Evolutionary conservation across 2,113 vertebrate species (phyloP).

Genomic region (Gambusia affinis): DNA sequence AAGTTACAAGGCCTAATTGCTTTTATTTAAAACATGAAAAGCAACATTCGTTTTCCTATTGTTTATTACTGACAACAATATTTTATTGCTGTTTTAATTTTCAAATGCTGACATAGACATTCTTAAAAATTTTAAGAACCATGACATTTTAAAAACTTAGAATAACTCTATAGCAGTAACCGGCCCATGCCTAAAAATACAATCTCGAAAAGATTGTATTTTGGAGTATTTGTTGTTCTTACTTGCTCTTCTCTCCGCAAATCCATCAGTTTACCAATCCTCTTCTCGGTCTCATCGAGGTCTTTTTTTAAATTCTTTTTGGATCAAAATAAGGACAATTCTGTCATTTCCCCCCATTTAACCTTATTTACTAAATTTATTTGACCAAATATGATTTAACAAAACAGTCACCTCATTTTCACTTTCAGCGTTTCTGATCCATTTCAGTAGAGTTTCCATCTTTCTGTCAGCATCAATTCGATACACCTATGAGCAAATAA

Average conservation of each 20-base stretch:
- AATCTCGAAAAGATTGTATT: background rate
- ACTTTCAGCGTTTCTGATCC: constrained; percentile 78
- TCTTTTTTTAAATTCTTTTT: constrained; percentile 82
- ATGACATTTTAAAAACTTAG: background rate
- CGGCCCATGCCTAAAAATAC: background rate
- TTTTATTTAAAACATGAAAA: background rate
- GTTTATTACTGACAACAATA: background rate
- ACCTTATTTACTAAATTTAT: background rate
- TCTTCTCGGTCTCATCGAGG: constrained; percentile 76
- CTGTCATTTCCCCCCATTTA: background rate
- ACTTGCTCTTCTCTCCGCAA: constrained; percentile 84
- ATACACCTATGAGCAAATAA: constrained; percentile 41
- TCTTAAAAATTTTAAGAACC: background rate
- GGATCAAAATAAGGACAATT: constrained; percentile 40
- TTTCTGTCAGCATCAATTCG: constrained; percentile 54
- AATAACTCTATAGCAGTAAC: background rate
- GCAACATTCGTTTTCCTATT: background rate
- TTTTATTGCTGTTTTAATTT: background rate
- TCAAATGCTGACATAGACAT: background rate
- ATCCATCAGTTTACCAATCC: constrained; percentile 79
- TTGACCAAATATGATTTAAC: background rate
- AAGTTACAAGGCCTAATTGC: background rate
- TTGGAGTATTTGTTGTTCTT: background rate
- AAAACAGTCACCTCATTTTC: constrained; percentile 81
- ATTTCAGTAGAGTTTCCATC: constrained; percentile 71